A percentile compares a stretch with the other conserved stretches of the same genome.
These are phyloP conservation scores for Herminia tarsipennalis DNA, from an alignment of 2,888 invertebrate species.

Conservation along the genomic window DNA sequence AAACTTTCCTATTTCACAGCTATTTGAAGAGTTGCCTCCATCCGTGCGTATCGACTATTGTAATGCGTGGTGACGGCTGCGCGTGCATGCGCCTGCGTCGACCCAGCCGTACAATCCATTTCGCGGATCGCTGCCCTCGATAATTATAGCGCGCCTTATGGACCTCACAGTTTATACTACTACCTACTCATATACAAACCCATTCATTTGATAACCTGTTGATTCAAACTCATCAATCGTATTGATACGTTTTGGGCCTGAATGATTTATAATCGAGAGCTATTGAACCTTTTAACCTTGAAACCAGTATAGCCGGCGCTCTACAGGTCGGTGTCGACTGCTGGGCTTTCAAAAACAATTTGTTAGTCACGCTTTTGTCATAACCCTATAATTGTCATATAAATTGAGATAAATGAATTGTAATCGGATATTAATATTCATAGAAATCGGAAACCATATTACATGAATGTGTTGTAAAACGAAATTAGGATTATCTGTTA, in stretches of 20 bases:
- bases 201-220: constrained; percentile 60
- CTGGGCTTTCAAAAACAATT: constrained; percentile 32
- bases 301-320: constrained; percentile 32
- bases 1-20: constrained; percentile 52
- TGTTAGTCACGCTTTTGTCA: constrained; percentile 21
- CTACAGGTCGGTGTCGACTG: constrained; percentile 33
- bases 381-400: constrained; percentile 20
- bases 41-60: constrained; percentile 42
- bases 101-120: constrained; percentile 61
- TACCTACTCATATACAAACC: constrained; percentile 33
- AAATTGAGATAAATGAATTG: constrained; percentile 18
- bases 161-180: constrained; percentile 57
- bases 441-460: constrained; percentile 31
- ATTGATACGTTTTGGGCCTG: constrained; percentile 53
- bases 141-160: constrained; percentile 64
- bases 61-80: constrained; percentile 40
- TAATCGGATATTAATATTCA: constrained; percentile 19
- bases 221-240: constrained; percentile 56
- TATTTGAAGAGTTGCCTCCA: constrained; percentile 47
- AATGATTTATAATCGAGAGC: constrained; percentile 53
- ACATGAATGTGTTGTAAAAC: constrained; percentile 29
- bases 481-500: constrained; percentile 50
- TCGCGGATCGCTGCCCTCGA: constrained; percentile 67
- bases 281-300: constrained; percentile 50
- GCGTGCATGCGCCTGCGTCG: constrained; percentile 33